These are phyloP conservation scores for Caenorhabditis sinica DNA, from an alignment of 2,888 invertebrate genomes.

Conservation along the genomic window DNA sequence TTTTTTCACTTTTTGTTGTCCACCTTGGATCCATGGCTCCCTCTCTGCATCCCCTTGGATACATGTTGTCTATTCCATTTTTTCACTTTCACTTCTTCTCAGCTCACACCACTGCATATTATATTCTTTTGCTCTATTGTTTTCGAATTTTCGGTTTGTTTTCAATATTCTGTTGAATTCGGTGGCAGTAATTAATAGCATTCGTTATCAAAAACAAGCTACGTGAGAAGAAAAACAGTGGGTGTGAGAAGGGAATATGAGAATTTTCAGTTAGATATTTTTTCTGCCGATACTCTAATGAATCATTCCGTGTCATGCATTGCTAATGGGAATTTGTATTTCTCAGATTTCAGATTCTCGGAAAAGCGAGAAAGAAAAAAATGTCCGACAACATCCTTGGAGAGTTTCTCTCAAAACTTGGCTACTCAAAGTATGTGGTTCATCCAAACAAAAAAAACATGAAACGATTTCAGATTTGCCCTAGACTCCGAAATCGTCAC, in stretches of 20 bases:
- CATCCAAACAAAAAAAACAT: not conserved
- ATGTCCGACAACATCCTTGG: not conserved
- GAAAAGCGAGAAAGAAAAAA: not conserved
- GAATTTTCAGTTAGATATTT: not conserved
- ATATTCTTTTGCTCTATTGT: not conserved
- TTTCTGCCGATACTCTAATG: not conserved
- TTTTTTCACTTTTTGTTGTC: not conserved
- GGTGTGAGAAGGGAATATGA: not conserved
- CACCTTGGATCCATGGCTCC: not conserved
- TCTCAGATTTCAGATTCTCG: not conserved
- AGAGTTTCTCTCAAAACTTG: conserved; percentile 28
- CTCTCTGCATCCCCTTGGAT: conserved; percentile 7
- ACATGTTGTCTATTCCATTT: not conserved
- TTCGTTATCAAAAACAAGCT: conserved; percentile 9
- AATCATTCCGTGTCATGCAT: not conserved
- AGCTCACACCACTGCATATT: no score
- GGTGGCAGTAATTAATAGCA: conserved; percentile 4
- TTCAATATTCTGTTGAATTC: not conserved
- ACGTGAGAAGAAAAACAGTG: not conserved
- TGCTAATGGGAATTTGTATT: not conserved
- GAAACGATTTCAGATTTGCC: conserved; percentile 12
- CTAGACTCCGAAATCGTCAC: conserved; percentile 45
- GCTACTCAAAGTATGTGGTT: conserved; percentile 38
- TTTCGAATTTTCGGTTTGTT: not conserved
- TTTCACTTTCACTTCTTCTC: not conserved